Conservation (phyloP, 2,113 vertebrate genomes). For the Marmota monax region DNA sequence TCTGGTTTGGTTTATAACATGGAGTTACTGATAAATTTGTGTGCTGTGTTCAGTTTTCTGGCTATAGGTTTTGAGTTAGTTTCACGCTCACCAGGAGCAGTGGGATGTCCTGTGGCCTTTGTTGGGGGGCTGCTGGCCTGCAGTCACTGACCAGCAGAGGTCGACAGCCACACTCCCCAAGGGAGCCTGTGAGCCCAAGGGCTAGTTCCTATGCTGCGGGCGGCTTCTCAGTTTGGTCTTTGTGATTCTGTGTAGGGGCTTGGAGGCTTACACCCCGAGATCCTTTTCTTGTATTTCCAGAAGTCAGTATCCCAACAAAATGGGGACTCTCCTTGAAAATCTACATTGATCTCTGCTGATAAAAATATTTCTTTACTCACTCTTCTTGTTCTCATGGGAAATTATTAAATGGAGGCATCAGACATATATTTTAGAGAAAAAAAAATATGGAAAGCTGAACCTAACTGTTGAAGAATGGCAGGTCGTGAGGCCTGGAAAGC, state of each 20-base stretch:
- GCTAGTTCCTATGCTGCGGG: not conserved
- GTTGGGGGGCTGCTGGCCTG: not conserved
- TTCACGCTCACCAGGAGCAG: not conserved
- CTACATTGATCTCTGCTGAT: not conserved
- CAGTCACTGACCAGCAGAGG: slow-evolving; percentile 82
- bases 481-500: not conserved
- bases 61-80: not conserved
- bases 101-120: not conserved
- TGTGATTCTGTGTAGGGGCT: not conserved
- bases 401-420: not conserved
- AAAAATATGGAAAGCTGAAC: not conserved
- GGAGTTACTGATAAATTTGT: rapidly evolving
- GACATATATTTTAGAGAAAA: not conserved
- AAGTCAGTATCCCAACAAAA: not conserved
- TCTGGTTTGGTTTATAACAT: not conserved
- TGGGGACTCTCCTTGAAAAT: not conserved
- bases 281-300: not conserved
- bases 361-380: not conserved
- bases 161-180: slow-evolving; percentile 70
- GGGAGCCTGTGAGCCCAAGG: not conserved
- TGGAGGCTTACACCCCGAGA: not conserved
- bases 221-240: not conserved
- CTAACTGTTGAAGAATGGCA: not conserved
- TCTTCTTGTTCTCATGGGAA: slow-evolving; percentile 49
- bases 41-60: rapidly evolving